These are phyloP conservation scores for Anastrepha obliqua DNA, from an alignment of 1,140 invertebrate species.

Conservation along the genomic window DNA sequence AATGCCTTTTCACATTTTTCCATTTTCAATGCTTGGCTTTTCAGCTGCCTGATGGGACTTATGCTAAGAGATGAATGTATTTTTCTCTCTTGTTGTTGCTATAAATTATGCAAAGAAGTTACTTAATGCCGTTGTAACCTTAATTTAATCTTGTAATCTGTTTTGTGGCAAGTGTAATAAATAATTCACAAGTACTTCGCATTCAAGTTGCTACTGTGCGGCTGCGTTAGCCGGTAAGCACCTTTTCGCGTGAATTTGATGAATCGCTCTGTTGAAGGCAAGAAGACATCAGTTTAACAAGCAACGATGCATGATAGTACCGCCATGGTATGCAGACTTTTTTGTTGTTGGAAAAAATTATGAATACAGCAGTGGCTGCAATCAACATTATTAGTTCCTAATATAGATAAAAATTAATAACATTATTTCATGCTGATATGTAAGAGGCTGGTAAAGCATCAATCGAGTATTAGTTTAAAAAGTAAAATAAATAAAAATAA, in stretches of 20 bases:
- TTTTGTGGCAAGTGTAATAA: slow-evolving; percentile 57
- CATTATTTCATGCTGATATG: too few species aligned
- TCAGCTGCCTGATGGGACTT: neutral
- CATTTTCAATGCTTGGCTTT: neutral
- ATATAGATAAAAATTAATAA: too few species aligned
- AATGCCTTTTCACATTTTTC: slow-evolving; percentile 51
- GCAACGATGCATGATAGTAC: neutral
- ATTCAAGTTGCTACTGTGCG: neutral
- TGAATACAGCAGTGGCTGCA: too few species aligned
- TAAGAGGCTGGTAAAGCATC: too few species aligned
- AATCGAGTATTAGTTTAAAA: too few species aligned
- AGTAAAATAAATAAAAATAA: too few species aligned
- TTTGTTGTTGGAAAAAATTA: too few species aligned
- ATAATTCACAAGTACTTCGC: slow-evolving; percentile 56
- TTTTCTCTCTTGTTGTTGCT: slow-evolving; percentile 24
- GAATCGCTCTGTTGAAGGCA: slow-evolving; percentile 37
- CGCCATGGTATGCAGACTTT: too few species aligned
- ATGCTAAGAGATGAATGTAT: slow-evolving; percentile 11
- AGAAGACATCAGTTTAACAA: slow-evolving; percentile 9
- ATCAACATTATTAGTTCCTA: too few species aligned
- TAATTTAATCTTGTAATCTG: slow-evolving; percentile 59
- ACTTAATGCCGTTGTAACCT: slow-evolving; percentile 58
- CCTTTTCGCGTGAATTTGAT: slow-evolving; percentile 48
- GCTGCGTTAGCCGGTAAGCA: neutral
- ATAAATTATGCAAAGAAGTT: slow-evolving; percentile 59